phyloP scores from a whole-genome alignment of 1,140 invertebrate genomes.

The Drosophila insularis region DNA sequence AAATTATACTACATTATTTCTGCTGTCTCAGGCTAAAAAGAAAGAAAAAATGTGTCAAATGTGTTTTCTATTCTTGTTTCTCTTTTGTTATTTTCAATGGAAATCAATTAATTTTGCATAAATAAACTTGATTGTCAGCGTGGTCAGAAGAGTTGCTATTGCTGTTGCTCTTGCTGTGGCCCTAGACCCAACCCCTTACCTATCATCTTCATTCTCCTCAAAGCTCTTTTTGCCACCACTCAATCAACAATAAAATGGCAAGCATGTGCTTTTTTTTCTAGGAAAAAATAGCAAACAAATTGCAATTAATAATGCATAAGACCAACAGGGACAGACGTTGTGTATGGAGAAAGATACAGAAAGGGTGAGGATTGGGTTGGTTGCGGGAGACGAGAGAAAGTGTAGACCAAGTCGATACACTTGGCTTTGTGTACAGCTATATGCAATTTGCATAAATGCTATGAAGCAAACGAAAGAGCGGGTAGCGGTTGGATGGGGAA shows the following conservation, averaged over 20 bases:
- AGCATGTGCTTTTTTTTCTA: conserved; percentile 50
- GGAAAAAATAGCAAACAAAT: conserved; percentile 71
- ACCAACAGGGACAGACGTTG: conserved; percentile 8
- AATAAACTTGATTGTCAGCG: conserved; percentile 45
- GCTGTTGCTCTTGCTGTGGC: not conserved
- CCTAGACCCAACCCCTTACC: not conserved
- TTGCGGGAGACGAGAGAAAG: not conserved
- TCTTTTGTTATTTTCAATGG: conserved; percentile 50
- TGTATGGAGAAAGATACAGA: not conserved
- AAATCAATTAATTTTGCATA: conserved; percentile 79
- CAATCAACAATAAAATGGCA: conserved; percentile 1
- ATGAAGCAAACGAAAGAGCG: conserved; percentile 29
- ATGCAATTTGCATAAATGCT: conserved; percentile 74
- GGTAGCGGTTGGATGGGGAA: not conserved
- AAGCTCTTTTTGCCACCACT: conserved; percentile 1
- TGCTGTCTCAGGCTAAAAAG: not conserved
- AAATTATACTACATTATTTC: conserved; percentile 51
- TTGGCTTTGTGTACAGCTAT: conserved; percentile 27
- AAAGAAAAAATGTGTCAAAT: conserved; percentile 61
- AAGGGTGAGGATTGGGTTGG: no score
- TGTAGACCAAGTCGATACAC: conserved; percentile 23
- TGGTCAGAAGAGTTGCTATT: conserved; percentile 1
- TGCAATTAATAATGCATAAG: conserved; percentile 75
- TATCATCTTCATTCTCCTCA: not conserved
- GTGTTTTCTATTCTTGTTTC: conserved; percentile 30